Evolutionary conservation across 37 sponge, comb jelly and placozoan genomes (phyloP).

Genomic region (Tethya wilhelma): DNA sequence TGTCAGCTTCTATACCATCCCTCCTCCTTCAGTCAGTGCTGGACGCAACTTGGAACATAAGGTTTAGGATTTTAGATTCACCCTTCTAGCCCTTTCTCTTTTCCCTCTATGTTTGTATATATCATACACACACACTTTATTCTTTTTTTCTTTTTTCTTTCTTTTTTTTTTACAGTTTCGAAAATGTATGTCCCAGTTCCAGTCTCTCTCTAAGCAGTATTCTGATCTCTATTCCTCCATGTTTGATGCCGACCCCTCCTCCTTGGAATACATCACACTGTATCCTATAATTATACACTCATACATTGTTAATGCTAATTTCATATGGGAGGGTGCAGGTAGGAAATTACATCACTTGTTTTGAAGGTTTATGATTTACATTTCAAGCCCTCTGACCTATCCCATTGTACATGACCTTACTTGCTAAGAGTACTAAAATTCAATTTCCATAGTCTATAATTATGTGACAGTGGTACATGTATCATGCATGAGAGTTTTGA

Average conservation of each 20-base stretch:
- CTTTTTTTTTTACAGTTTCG: constrained; percentile 34
- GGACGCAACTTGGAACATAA: constrained; percentile 24
- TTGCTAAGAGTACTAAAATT: no score
- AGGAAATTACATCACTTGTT: no score
- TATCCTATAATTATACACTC: constrained; percentile 44
- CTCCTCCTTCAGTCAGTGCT: constrained; percentile 19
- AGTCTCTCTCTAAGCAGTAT: constrained; percentile 33
- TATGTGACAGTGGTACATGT: no score
- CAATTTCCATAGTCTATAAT: no score
- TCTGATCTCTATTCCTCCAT: constrained; percentile 58
- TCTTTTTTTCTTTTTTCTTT: background rate
- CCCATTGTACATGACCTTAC: no score
- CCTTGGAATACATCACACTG: constrained; percentile 61
- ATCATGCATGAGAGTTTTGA: no score
- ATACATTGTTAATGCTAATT: no score
- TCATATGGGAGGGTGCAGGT: no score
- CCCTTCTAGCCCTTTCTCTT: background rate
- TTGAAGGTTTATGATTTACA: no score
- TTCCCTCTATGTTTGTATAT: background rate
- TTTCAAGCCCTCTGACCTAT: no score
- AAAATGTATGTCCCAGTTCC: constrained; percentile 43
- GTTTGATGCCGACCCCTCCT: constrained; percentile 77
- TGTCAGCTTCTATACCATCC: constrained; percentile 31
- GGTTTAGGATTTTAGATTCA: constrained; percentile 5
- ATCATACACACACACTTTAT: background rate